These are phyloP conservation scores for Phlogophora meticulosa DNA, from an alignment of 2,888 invertebrate species.

Conservation along the genomic window DNA sequence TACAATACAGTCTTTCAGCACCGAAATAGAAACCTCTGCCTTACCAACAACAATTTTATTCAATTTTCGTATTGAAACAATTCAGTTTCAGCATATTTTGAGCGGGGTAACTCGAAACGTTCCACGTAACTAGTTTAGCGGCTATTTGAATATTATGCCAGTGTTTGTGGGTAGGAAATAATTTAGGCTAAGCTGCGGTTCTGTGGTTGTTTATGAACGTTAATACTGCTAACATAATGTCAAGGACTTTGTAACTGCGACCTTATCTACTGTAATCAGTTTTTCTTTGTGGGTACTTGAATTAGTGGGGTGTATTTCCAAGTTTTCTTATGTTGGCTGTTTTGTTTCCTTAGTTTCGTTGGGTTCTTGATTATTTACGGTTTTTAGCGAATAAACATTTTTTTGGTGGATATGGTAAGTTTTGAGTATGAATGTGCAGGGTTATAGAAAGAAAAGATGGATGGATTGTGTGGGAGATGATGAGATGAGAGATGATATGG, in stretches of 20 bases:
- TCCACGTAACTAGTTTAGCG: slow-evolving; percentile 36
- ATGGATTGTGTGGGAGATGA: no score
- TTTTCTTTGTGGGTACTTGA: slow-evolving; percentile 45
- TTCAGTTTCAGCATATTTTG: slow-evolving; percentile 38
- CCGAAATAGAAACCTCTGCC: background rate
- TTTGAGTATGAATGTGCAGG: no score
- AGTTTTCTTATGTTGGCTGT: slow-evolving; percentile 1
- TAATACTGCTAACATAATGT: slow-evolving; percentile 42
- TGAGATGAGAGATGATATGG: no score
- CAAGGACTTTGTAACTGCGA: slow-evolving; percentile 48
- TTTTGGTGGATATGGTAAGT: background rate
- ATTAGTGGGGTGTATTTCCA: slow-evolving; percentile 16
- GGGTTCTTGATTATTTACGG: background rate
- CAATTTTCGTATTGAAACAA: slow-evolving; percentile 23
- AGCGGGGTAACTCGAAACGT: slow-evolving; percentile 18
- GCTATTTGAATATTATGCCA: slow-evolving; percentile 53
- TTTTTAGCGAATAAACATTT: background rate
- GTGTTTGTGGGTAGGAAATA: slow-evolving; percentile 57
- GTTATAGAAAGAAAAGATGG: no score
- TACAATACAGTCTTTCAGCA: background rate
- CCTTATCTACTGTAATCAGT: slow-evolving; percentile 54
- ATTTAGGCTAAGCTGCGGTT: slow-evolving; percentile 49
- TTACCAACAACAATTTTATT: slow-evolving; percentile 27
- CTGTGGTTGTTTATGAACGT: slow-evolving; percentile 45
- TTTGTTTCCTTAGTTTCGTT: slow-evolving; percentile 3